Evolutionary conservation across 2,888 invertebrate genomes (phyloP).

Genomic region (Bombyx huttoni): DNA sequence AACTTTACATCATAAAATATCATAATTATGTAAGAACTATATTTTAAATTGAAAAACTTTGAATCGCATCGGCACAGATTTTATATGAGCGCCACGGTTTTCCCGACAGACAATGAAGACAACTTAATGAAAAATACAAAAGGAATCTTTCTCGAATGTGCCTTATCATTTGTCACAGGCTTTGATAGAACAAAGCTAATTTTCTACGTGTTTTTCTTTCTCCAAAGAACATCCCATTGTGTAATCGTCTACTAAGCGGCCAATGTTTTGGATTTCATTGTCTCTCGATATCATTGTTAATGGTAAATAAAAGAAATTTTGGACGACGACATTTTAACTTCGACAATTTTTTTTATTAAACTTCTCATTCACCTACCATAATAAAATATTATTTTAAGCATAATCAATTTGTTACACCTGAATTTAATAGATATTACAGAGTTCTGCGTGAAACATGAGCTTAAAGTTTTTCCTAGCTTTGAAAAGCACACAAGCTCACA

Average conservation of each 20-base stretch:
- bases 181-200: neutral
- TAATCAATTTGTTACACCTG: too few relatives aligned
- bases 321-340: neutral
- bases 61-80: neutral
- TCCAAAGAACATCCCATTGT: neutral
- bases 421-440: too few relatives aligned
- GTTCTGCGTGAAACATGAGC: too few relatives aligned
- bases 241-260: neutral
- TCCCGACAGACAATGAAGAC: neutral
- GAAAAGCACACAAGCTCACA: too few relatives aligned
- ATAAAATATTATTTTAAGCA: neutral
- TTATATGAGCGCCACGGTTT: neutral
- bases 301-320: neutral
- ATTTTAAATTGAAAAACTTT: neutral
- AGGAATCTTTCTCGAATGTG: neutral
- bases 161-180: conserved; percentile 2
- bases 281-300: neutral
- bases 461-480: too few relatives aligned
- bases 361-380: neutral
- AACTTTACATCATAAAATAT: too few relatives aligned
- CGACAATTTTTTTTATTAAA: neutral
- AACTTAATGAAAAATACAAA: neutral
- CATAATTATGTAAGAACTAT: neutral
- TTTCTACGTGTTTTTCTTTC: neutral
- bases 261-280: neutral